phyloP scores from a whole-genome alignment of 64 coral and sea anemone species.

The Porites australiensis region DNA sequence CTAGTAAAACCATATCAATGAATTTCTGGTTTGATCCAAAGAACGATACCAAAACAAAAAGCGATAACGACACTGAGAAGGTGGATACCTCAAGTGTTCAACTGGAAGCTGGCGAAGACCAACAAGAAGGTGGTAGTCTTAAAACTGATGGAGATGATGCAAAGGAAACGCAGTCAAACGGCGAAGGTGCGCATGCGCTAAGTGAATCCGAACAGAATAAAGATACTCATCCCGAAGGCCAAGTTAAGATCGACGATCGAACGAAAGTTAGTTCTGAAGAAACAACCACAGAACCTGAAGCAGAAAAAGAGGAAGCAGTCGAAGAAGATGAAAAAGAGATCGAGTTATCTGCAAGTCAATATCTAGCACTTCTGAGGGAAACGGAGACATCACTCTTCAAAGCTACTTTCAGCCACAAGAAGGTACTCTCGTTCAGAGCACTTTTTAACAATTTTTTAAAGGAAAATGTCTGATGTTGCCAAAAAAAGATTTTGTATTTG shows the following conservation, averaged over 20 bases:
- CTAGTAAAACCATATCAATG: constrained; percentile 63
- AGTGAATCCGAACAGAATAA: too few relatives aligned
- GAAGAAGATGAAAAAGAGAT: constrained; percentile 21
- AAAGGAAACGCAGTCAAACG: too few relatives aligned
- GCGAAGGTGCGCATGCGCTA: too few relatives aligned
- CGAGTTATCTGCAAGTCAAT: constrained; percentile 48
- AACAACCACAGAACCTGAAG: neutral
- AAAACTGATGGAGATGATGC: too few relatives aligned
- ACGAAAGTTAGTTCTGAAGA: neutral
- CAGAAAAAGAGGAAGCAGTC: neutral
- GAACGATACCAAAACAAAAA: neutral
- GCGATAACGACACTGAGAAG: neutral
- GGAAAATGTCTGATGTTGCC: too few relatives aligned
- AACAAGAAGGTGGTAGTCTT: neutral
- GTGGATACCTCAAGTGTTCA: neutral
- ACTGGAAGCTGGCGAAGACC: neutral
- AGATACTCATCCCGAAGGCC: too few relatives aligned
- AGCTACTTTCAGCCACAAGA: constrained; percentile 43
- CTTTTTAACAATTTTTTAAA: too few relatives aligned
- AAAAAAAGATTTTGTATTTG: too few relatives aligned
- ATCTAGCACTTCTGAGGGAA: constrained; percentile 63
- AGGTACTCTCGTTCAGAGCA: constrained; percentile 4
- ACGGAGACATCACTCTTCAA: constrained; percentile 58
- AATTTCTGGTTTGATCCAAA: constrained; percentile 69
- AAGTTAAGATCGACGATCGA: neutral